Percentiles rank a stretch among this genome's conserved stretches.
Conservation (phyloP, 2,113 vertebrate species). For the Lampris megalopsis region DNA sequence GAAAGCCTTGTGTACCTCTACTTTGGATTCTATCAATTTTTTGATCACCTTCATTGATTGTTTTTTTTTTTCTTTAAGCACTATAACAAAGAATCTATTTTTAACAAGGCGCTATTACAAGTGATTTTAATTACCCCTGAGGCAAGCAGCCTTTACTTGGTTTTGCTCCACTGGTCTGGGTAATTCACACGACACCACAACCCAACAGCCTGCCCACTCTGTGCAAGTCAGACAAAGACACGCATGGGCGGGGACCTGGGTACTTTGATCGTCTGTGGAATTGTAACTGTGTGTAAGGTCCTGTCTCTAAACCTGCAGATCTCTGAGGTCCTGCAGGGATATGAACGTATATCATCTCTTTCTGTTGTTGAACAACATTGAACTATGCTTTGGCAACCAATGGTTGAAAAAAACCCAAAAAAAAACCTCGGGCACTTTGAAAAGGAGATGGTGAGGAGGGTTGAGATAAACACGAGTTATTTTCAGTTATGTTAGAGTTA, state of each 20-base stretch:
- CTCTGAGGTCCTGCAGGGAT: too few relatives aligned
- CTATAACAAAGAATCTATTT: slow-evolving; percentile 62
- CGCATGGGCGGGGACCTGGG: background rate
- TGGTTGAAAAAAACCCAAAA: background rate
- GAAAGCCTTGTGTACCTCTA: background rate
- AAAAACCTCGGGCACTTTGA: background rate
- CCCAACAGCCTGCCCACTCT: slow-evolving; percentile 43
- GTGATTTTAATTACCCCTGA: slow-evolving; percentile 77
- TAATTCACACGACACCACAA: slow-evolving; percentile 76
- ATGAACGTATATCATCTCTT: too few relatives aligned
- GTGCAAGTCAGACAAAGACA: slow-evolving; percentile 38
- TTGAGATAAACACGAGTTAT: background rate
- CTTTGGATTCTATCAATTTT: slow-evolving; percentile 29
- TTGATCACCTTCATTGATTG: slow-evolving; percentile 66
- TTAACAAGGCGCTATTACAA: slow-evolving; percentile 75
- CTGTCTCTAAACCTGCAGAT: too few relatives aligned
- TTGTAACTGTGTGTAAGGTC: too few relatives aligned
- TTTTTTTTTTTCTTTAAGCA: slow-evolving; percentile 63
- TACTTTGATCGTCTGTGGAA: too few relatives aligned
- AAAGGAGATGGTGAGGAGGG: background rate
- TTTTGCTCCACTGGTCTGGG: slow-evolving; percentile 77
- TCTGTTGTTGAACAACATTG: background rate
- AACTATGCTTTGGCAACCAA: background rate
- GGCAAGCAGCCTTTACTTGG: slow-evolving; percentile 59
- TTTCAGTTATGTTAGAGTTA: too few relatives aligned